phyloP scores from a whole-genome alignment of 2,797 vertebrate genomes.

The Morus bassanus region DNA sequence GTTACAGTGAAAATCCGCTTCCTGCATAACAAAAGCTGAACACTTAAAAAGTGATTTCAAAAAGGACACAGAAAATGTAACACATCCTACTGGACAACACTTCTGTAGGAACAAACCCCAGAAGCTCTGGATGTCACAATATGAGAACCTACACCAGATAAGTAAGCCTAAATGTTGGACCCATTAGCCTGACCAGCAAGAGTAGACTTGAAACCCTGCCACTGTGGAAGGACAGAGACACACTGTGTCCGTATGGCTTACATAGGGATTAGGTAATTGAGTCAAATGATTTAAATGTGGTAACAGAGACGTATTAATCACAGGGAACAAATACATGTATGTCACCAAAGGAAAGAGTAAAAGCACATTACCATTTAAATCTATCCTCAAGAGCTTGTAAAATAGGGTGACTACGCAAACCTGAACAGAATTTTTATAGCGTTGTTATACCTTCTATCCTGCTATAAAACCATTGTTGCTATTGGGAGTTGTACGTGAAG shows the following conservation, averaged over 20 bases:
- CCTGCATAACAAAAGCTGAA: background rate
- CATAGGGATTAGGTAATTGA: background rate
- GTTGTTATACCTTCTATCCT: background rate
- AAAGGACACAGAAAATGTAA: background rate
- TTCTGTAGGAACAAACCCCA: background rate
- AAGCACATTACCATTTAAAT: slow-evolving; percentile 11
- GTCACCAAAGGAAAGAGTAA: background rate
- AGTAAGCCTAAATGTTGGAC: background rate
- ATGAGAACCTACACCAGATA: fast-evolving
- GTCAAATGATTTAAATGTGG: slow-evolving; percentile 3
- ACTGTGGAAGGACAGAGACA: background rate
- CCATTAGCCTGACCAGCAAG: background rate
- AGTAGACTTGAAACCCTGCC: background rate
- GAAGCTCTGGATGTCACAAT: background rate
- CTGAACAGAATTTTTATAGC: background rate
- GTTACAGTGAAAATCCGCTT: background rate
- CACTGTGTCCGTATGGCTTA: background rate
- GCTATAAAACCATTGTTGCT: background rate
- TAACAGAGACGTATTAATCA: slow-evolving; percentile 13
- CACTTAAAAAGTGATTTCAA: background rate
- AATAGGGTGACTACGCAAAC: background rate
- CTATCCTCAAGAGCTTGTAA: background rate
- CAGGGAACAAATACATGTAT: background rate
- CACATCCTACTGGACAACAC: background rate
- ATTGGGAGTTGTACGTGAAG: background rate